Percentiles rank a stretch among this genome's conserved stretches.
Evolutionary conservation across 1,140 invertebrate genomes (phyloP).

Genomic region (Lysiphlebus fabarum): DNA sequence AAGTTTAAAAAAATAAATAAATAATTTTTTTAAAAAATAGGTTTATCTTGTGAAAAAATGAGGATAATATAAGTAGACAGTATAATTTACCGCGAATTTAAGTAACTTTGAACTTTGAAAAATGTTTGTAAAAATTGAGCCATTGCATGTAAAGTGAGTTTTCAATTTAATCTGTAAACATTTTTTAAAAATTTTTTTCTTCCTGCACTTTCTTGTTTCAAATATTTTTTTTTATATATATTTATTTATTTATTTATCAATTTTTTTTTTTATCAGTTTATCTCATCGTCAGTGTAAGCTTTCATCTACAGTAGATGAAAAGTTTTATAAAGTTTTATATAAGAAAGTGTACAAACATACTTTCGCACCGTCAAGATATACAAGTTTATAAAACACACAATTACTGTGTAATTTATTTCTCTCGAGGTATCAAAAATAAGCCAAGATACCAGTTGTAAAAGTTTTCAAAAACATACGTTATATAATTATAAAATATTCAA

Average conservation of each 20-base stretch:
- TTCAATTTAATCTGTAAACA: slow-evolving; percentile 24
- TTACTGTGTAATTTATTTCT: slow-evolving; percentile 15
- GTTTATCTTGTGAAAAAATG: too few species aligned
- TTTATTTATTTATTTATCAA: background rate
- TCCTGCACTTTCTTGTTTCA: background rate
- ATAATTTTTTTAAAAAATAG: too few species aligned
- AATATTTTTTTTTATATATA: background rate
- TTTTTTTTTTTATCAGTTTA: background rate
- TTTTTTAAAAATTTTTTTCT: background rate
- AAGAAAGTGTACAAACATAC: background rate
- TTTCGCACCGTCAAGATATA: slow-evolving; percentile 4
- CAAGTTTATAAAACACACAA: slow-evolving; percentile 14
- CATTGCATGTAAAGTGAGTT: slow-evolving; percentile 13
- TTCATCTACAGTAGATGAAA: slow-evolving; percentile 17
- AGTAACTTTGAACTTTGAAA: slow-evolving; percentile 24
- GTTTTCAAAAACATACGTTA: slow-evolving; percentile 10
- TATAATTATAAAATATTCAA: background rate
- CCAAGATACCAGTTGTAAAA: slow-evolving; percentile 1
- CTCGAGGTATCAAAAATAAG: slow-evolving; percentile 11
- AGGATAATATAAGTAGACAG: background rate
- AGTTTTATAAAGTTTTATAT: slow-evolving; percentile 8
- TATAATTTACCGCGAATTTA: slow-evolving; percentile 11
- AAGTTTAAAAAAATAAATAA: too few species aligned
- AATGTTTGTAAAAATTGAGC: background rate
- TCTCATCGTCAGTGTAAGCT: background rate